These are phyloP conservation scores for Drosophila virilis DNA, from an alignment of 1,140 invertebrate species.

Conservation along the genomic window DNA sequence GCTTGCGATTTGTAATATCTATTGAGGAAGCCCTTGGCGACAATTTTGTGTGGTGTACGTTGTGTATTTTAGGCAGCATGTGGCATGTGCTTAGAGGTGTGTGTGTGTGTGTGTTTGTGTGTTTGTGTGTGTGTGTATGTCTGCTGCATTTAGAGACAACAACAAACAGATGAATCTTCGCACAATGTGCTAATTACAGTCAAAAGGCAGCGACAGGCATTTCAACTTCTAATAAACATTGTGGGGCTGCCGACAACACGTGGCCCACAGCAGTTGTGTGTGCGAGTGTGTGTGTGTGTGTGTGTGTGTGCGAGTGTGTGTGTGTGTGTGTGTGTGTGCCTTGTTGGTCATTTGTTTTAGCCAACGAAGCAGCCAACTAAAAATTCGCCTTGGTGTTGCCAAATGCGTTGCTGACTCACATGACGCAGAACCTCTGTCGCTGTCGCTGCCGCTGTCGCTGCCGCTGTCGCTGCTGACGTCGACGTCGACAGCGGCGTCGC, in stretches of 20 bases:
- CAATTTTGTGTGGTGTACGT: conserved; percentile 1
- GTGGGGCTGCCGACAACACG: conserved; percentile 26
- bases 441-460: conserved; percentile 1
- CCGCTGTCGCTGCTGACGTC: conserved; percentile 4
- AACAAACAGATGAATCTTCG: conserved; percentile 37
- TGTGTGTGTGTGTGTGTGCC: conserved; percentile 12
- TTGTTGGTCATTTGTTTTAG: conserved; percentile 46
- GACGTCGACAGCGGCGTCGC: conserved; percentile 54
- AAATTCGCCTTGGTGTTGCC: conserved; percentile 59
- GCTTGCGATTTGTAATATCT: not conserved
- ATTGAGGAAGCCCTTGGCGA: not conserved
- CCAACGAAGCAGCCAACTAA: conserved; percentile 46
- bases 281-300: not conserved
- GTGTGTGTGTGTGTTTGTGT: conserved; percentile 1
- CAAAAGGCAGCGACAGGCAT: conserved; percentile 64
- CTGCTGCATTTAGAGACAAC: conserved; percentile 39
- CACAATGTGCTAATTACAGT: conserved; percentile 78
- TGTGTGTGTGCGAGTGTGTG: conserved; percentile 14
- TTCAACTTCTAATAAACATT: conserved; percentile 56
- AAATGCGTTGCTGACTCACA: conserved; percentile 73
- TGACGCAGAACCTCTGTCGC: conserved; percentile 67
- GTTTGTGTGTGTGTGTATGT: conserved; percentile 10
- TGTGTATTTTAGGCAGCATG: conserved; percentile 9
- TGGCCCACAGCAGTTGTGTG: conserved; percentile 25
- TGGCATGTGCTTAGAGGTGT: not conserved